phyloP scores from a whole-genome alignment of 30 jellyfish, hydroid and myxozoan genomes.

The Catostylus mosaicus region DNA sequence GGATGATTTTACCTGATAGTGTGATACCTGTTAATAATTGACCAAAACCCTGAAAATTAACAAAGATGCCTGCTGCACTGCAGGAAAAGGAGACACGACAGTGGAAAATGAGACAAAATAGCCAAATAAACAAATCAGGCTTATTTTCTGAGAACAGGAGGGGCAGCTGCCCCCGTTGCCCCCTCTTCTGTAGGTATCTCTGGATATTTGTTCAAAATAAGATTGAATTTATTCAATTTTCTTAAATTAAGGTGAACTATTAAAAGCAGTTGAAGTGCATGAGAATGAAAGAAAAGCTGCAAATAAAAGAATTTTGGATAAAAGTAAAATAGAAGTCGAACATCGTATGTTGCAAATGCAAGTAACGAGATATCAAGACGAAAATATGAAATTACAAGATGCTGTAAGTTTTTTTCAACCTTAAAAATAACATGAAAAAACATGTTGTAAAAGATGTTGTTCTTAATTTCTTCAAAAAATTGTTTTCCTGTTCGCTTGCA shows the following conservation, averaged over 20 bases:
- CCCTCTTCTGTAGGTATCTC: too few species aligned
- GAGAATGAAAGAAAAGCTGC: slow-evolving; percentile 44
- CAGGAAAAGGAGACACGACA: too few species aligned
- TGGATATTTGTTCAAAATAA: too few species aligned
- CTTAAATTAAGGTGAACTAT: slow-evolving; percentile 17
- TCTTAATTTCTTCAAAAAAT: neutral
- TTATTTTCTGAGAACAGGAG: too few species aligned
- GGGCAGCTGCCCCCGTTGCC: too few species aligned
- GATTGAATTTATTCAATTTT: neutral
- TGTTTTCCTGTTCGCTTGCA: neutral
- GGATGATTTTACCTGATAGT: too few species aligned
- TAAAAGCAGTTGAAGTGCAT: slow-evolving; percentile 33
- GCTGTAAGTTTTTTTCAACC: neutral
- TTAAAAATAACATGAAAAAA: too few species aligned
- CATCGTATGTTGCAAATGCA: slow-evolving; percentile 28
- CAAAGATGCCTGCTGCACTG: too few species aligned
- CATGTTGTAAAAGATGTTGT: neutral
- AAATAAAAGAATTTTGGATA: slow-evolving; percentile 13
- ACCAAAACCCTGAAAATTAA: too few species aligned
- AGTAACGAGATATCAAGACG: slow-evolving; percentile 6
- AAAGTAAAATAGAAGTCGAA: slow-evolving; percentile 32
- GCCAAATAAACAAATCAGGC: too few species aligned
- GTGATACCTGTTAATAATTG: too few species aligned
- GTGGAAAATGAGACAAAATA: too few species aligned
- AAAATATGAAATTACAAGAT: neutral